Evolutionary conservation across 1,140 invertebrate species (phyloP), one percentile per base, ranked within the genome.

Genomic region (Drosophila virilis): DNA sequence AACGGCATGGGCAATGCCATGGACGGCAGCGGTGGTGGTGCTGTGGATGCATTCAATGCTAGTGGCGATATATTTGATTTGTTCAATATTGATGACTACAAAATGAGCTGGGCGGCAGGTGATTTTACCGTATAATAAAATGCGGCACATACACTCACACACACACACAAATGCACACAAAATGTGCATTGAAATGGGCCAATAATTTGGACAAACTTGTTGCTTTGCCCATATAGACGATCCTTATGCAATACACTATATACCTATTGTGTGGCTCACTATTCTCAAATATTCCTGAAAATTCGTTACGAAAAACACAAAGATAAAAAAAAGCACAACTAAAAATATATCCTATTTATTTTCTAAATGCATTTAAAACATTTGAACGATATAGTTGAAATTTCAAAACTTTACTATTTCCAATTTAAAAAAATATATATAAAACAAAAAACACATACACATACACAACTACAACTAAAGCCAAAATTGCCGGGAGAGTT

Each of bases 41-140:
- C 68, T 1, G 85, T 90, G 4, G 90, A 91, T 74, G 72, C 85
- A 22, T 92, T 92, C 60, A 83, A 80, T 75, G 52, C 80, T 35
- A 74, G 78, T 22, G 80, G 78, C 51, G 91, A 92, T 33, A 91
- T 92, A 28, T 90, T 92, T 50, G 91, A 92, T 78, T 72, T 92
- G 57, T 92, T 92, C 74, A 92, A 91, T 65, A 92, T 92, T 37
- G 91, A 92, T 67, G 91, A 92, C 68, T 92, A 91, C 66, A 92
- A 92, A 68, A 92, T 92, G 91, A 89, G 80, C 35, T 92, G 91
- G 91, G 90, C 90, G 40, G 79, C 85, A 32, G 89, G 89, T 2
- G 91, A 92, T 58, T 92, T 92, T 65, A 91, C 91, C 9, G 91
- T 92, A n/a, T 92, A 81, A 78, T 50, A 32, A n/a, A 60, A 28